These are phyloP conservation scores for Callimorpha dominula DNA, from an alignment of 2,888 invertebrate genomes.

Conservation along the genomic window DNA sequence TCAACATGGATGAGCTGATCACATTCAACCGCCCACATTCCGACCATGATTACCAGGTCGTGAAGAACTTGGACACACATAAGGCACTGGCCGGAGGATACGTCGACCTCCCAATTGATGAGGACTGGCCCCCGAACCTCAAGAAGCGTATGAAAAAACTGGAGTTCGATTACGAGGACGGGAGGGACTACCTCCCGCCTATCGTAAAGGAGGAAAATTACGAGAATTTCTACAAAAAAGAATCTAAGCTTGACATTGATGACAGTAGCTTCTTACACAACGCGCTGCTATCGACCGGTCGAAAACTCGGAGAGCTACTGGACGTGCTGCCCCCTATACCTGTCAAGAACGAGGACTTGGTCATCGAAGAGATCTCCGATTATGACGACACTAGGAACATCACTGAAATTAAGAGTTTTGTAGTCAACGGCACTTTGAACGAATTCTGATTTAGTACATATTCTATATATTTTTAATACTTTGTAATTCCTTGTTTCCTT, in stretches of 20 bases:
- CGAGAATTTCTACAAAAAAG: slow-evolving; percentile 67
- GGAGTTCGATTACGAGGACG: slow-evolving; percentile 78
- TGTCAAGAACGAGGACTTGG: slow-evolving; percentile 76
- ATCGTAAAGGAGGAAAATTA: slow-evolving; percentile 80
- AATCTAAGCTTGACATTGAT: slow-evolving; percentile 62
- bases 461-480: slow-evolving; percentile 52
- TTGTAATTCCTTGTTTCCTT: slow-evolving; percentile 58
- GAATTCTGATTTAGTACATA: slow-evolving; percentile 57
- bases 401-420: slow-evolving; percentile 77
- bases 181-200: slow-evolving; percentile 75
- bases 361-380: slow-evolving; percentile 77
- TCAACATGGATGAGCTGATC: slow-evolving; percentile 88
- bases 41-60: slow-evolving; percentile 84
- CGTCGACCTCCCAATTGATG: slow-evolving; percentile 87
- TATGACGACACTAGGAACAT: slow-evolving; percentile 74
- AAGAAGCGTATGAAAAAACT: slow-evolving; percentile 82
- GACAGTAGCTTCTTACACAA: slow-evolving; percentile 67
- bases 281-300: slow-evolving; percentile 72
- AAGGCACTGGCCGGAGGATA: slow-evolving; percentile 76
- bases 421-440: slow-evolving; percentile 70
- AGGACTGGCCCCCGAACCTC: slow-evolving; percentile 87
- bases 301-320: slow-evolving; percentile 77
- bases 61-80: slow-evolving; percentile 65
- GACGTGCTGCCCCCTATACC: slow-evolving; percentile 75
- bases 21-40: slow-evolving; percentile 83